phyloP scores from a whole-genome alignment of 2,797 vertebrate species.

The Notolepis coatsorum region DNA sequence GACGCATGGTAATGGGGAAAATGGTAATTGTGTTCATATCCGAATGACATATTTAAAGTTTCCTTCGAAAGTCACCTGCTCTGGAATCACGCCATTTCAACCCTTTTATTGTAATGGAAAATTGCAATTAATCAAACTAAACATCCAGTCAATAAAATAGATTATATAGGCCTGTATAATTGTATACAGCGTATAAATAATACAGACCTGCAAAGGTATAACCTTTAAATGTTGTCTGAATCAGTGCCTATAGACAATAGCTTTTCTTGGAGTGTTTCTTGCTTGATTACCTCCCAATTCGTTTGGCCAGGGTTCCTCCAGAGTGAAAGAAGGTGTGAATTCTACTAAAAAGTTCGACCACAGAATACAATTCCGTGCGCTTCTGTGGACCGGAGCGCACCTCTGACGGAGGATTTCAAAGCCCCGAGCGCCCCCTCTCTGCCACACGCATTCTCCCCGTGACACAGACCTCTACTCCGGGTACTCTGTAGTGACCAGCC shows the following conservation, averaged over 20 bases:
- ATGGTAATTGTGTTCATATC: too few species aligned
- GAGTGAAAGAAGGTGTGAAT: slow-evolving; percentile 28
- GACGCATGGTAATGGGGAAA: slow-evolving; percentile 28
- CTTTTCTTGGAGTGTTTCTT: slow-evolving; percentile 51
- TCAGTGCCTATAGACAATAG: slow-evolving; percentile 44
- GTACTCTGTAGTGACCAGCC: slow-evolving; percentile 20
- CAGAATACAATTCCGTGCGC: slow-evolving; percentile 52
- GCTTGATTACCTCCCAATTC: slow-evolving; percentile 49
- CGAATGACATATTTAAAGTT: too few species aligned
- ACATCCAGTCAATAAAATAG: slow-evolving; percentile 51
- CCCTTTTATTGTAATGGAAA: too few species aligned
- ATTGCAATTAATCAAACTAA: too few species aligned
- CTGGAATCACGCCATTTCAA: too few species aligned
- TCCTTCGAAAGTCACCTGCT: too few species aligned
- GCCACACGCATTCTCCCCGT: slow-evolving; percentile 39
- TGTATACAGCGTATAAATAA: too few species aligned
- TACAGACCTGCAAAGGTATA: slow-evolving; percentile 64
- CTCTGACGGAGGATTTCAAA: slow-evolving; percentile 69
- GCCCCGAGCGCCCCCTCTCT: slow-evolving; percentile 85
- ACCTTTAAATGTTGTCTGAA: slow-evolving; percentile 55
- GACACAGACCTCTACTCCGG: slow-evolving; percentile 9
- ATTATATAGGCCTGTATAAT: too few species aligned
- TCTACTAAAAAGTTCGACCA: slow-evolving; percentile 52
- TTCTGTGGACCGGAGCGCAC: slow-evolving; percentile 58
- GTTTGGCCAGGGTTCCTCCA: slow-evolving; percentile 67